These are phyloP conservation scores for Capreolus pygargus DNA, from an alignment of 2,113 vertebrate genomes.

Conservation along the genomic window DNA sequence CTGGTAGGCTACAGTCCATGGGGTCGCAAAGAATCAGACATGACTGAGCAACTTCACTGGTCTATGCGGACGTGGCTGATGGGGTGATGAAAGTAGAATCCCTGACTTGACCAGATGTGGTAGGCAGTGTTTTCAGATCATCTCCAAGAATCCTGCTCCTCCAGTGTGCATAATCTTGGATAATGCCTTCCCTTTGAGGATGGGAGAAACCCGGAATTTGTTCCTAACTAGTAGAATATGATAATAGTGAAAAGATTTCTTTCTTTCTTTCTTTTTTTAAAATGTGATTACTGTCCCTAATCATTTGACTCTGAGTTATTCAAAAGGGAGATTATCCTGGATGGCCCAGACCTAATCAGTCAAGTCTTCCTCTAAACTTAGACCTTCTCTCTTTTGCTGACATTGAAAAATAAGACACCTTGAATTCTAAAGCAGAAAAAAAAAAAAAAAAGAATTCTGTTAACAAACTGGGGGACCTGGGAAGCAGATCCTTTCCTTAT, in stretches of 20 bases:
- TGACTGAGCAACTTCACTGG: accelerated
- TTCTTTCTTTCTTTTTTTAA: not conserved
- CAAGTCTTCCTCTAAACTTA: not conserved
- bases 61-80: accelerated
- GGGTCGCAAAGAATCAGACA: accelerated
- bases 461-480: not conserved
- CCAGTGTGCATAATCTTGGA: not conserved
- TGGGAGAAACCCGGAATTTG: not conserved
- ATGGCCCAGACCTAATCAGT: not conserved
- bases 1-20: not conserved
- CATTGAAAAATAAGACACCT: not conserved
- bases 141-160: accelerated
- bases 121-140: not conserved
- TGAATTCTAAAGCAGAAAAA: not conserved
- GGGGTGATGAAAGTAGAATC: not conserved
- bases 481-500: not conserved
- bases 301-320: not conserved
- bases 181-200: not conserved
- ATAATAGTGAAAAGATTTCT: not conserved
- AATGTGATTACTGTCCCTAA: not conserved
- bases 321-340: not conserved
- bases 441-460: not conserved
- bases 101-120: not conserved
- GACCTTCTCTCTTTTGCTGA: not conserved
- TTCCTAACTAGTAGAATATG: not conserved